Conservation (phyloP, 2,888 invertebrate genomes). For the Drosophila nigritarsus region DNA sequence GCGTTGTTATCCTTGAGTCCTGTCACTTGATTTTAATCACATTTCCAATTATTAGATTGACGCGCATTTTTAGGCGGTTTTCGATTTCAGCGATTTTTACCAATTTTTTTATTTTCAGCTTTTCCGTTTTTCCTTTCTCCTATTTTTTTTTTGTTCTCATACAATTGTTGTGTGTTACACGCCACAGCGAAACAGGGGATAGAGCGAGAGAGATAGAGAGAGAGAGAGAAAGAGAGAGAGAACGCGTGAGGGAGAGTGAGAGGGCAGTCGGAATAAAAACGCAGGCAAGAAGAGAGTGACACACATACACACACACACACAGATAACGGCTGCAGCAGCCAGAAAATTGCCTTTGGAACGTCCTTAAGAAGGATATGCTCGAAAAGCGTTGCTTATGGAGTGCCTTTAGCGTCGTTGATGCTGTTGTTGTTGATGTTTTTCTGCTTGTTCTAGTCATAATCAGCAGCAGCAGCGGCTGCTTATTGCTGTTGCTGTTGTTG, state of each 20-base stretch:
- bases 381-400: conserved; percentile 66
- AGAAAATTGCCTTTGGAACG: conserved; percentile 84
- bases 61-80: conserved; percentile 58
- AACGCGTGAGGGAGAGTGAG: conserved; percentile 5
- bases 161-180: conserved; percentile 25
- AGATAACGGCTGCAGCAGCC: conserved; percentile 53
- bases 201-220: conserved; percentile 2
- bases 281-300: conserved; percentile 42
- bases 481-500: conserved; percentile 29
- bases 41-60: conserved; percentile 58
- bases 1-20: conserved; percentile 34
- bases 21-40: conserved; percentile 53
- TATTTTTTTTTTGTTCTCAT: conserved; percentile 19
- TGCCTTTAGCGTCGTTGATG: conserved; percentile 46
- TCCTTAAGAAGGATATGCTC: conserved; percentile 83
- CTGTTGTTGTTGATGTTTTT: conserved; percentile 34
- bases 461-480: conserved; percentile 23
- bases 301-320: conserved; percentile 22
- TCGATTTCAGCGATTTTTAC: conserved; percentile 54
- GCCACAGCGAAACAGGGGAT: background rate
- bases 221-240: conserved; percentile 16
- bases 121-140: conserved; percentile 10
- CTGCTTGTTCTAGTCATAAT: conserved; percentile 32
- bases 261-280: conserved; percentile 26
- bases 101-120: conserved; percentile 12